Evolutionary conservation across 2,113 vertebrate species (phyloP).

Genomic region (Cisticola juncidis): DNA sequence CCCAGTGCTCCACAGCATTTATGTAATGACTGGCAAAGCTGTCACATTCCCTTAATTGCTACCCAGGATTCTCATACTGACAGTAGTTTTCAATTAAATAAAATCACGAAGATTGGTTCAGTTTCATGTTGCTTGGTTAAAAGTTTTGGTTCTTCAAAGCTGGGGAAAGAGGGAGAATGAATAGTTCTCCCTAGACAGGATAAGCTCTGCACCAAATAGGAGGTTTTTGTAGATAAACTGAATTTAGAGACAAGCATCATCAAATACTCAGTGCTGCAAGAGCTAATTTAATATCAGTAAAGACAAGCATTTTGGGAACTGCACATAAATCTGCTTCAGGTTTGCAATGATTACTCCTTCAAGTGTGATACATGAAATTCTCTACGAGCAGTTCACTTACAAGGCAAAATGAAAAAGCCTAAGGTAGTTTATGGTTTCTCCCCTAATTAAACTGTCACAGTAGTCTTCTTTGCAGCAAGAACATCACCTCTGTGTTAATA

Average conservation of each 20-base stretch:
- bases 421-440: neutral
- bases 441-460: neutral
- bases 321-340: neutral
- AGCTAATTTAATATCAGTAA: neutral
- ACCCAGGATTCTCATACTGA: neutral
- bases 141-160: neutral
- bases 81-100: slow-evolving; percentile 2
- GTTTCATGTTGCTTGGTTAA: neutral
- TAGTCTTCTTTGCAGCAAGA: neutral
- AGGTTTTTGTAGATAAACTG: neutral
- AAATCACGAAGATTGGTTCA: neutral
- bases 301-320: neutral
- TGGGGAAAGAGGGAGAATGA: neutral
- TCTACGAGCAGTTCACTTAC: neutral
- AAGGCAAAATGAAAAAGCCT: neutral
- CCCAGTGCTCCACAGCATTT: neutral
- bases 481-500: neutral
- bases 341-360: neutral
- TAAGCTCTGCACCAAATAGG: neutral
- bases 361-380: neutral
- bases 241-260: neutral
- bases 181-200: neutral
- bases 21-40: slow-evolving; percentile 30
- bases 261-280: neutral
- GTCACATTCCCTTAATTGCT: slow-evolving; percentile 30